phyloP scores from a whole-genome alignment of 92 coral and sea anemone genomes.

The Muricea muricata region DNA sequence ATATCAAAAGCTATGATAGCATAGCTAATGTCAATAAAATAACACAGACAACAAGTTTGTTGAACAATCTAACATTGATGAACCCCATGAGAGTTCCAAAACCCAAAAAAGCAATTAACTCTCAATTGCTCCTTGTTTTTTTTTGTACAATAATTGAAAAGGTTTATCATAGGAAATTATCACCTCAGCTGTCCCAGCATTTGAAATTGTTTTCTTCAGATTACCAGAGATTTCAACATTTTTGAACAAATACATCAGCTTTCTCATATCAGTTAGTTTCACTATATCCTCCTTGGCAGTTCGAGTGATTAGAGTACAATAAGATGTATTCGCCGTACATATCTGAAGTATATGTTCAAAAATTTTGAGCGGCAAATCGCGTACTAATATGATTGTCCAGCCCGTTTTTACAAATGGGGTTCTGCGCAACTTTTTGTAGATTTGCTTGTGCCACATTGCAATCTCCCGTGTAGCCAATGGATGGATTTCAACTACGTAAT shows the following conservation, averaged over 20 bases:
- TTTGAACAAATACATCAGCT: neutral
- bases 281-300: constrained; percentile 1
- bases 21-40: too few species aligned
- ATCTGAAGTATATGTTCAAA: constrained; percentile 9
- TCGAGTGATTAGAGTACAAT: neutral
- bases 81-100: neutral
- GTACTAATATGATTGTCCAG: neutral
- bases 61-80: constrained; percentile 1
- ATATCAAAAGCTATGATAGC: too few species aligned
- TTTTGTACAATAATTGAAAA: neutral
- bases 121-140: too few species aligned
- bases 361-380: neutral
- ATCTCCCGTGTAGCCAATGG: neutral
- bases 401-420: constrained; percentile 1
- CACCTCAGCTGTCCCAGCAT: neutral
- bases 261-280: constrained; percentile 4
- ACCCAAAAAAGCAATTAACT: too few species aligned
- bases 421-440: neutral
- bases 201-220: neutral
- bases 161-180: neutral
- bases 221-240: neutral
- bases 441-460: neutral
- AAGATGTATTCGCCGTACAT: constrained; percentile 21
- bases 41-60: too few species aligned
- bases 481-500: neutral